Base-by-base conservation (phyloP, 2,888 invertebrate species). In the Eristalis intricaria region DNA sequence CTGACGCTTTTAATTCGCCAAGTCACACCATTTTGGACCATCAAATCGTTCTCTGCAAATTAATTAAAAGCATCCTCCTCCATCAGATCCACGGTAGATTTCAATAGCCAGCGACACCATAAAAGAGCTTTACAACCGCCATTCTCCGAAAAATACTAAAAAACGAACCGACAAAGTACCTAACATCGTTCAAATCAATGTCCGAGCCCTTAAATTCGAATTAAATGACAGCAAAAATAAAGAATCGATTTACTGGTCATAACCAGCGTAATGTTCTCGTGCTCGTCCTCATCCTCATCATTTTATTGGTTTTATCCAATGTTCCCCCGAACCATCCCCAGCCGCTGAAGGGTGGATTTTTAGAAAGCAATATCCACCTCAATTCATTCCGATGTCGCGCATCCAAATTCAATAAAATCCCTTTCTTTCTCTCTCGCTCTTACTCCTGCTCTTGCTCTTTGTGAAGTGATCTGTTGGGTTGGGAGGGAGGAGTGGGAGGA, bases 341-440 rank as follows among this genome's bases (percentile, higher is more conserved):
- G 19, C 50, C 7, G n/a, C 15, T 19, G 8, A 19, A 19, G 50
- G 50, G 50, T 50, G 8, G 19, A 50, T 4, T 50, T 50, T 50
- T 50, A 50, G 50, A 50, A 50, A 29, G 26, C 60, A 13, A 60
- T 29, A 60, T 26, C 23, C 60, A 23, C 60, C 11, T 15, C 26
- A 26, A 60, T 60, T 23, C 23, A 38, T n/a, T 29, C 56, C 68
- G 43, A 10, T 15, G 19, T 19, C 23, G 1, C 26, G 22, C 22
- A 56, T 66, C 71, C 43, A 64, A 75, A 81, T 81, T 74, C 81
- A 81, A 81, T 81, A 75, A 75, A 81, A 32, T 5, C 32, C 8
- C 10, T 32, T 0, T 32, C 32, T 32, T 7, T 74, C 13, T 15
- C 40, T 13, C 40, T 40, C 40, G 7, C 13, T 40, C 38, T 38